Percentiles rank a stretch among this genome's conserved stretches.
Conservation (phyloP, 2,888 invertebrate species). For the Sphaerophoria taeniata region DNA sequence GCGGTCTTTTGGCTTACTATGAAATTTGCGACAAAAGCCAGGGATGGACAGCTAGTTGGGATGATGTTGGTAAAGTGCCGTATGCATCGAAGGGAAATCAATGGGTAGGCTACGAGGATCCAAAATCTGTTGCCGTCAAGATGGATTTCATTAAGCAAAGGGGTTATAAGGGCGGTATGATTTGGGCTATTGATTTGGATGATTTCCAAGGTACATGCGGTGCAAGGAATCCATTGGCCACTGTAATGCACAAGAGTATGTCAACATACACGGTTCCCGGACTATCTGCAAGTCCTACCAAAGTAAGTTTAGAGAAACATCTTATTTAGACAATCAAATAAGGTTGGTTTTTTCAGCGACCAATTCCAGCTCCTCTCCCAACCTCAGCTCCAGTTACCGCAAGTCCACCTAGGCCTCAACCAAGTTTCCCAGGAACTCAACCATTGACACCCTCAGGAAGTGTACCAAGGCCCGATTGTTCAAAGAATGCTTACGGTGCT, state of each 20-base stretch:
- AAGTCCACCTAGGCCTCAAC: not conserved
- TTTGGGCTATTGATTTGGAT: conserved; percentile 95
- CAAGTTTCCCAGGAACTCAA: not conserved
- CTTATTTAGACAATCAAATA: not conserved
- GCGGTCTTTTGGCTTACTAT: conserved; percentile 93
- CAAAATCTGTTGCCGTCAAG: conserved; percentile 92
- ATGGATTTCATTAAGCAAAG: conserved; percentile 94
- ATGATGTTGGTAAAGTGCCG: conserved; percentile 91
- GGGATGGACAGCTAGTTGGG: conserved; percentile 92
- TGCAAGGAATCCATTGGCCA: conserved; percentile 88
- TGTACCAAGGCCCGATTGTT: not conserved
- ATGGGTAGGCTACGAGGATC: conserved; percentile 96
- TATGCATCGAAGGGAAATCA: conserved; percentile 94
- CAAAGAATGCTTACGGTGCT: not conserved
- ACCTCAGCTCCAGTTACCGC: not conserved
- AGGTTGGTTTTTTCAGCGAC: not conserved
- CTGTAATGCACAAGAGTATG: conserved; percentile 89
- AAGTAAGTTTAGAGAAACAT: not conserved
- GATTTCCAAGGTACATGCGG: conserved; percentile 94
- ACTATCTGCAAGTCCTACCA: conserved; percentile 85
- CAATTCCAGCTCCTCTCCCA: not conserved
- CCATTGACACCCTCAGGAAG: not conserved
- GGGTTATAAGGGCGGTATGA: conserved; percentile 95
- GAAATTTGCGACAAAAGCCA: conserved; percentile 92
- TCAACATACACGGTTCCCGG: conserved; percentile 84